Evolutionary conservation across 1,140 invertebrate species (phyloP).

Genomic region (Harpegnathos saltator): DNA sequence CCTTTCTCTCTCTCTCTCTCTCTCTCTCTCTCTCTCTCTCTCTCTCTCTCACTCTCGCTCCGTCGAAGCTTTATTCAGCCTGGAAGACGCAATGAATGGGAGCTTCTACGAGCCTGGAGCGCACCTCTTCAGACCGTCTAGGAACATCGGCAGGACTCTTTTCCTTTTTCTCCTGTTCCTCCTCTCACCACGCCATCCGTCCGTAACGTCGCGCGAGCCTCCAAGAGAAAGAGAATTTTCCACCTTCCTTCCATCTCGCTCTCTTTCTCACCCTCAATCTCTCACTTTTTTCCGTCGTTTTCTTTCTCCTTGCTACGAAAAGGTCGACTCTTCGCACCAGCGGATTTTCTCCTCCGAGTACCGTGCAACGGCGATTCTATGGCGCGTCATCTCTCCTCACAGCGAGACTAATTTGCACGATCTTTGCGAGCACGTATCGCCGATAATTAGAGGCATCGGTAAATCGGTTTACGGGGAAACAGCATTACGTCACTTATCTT

Average conservation of each 20-base stretch:
- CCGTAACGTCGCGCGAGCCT: neutral
- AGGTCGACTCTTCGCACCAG: conserved; percentile 35
- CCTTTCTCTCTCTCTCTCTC: neutral
- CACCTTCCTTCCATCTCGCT: conserved; percentile 32
- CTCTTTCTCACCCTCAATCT: conserved; percentile 14
- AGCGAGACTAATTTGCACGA: conserved; percentile 14
- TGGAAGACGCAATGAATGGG: conserved; percentile 60
- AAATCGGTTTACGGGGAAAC: neutral
- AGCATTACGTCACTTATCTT: too few relatives aligned
- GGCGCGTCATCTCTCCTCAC: neutral
- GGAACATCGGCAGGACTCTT: conserved; percentile 47
- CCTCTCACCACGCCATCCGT: conserved; percentile 17
- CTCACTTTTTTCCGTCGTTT: conserved; percentile 20
- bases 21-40: conserved; percentile 8
- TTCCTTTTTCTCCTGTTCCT: conserved; percentile 24
- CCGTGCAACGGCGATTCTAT: conserved; percentile 9
- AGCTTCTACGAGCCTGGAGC: conserved; percentile 57
- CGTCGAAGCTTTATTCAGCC: conserved; percentile 61
- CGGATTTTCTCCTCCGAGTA: conserved; percentile 34
- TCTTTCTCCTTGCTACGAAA: conserved; percentile 34
- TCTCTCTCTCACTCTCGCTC: conserved; percentile 8
- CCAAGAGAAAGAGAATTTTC: conserved; percentile 63
- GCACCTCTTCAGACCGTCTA: conserved; percentile 49
- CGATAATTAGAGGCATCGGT: neutral
- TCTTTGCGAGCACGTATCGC: neutral